Evolutionary conservation across 2,888 invertebrate genomes (phyloP), one percentile per base, ranked within the genome.

Genomic region (Himalopsyche anomala): DNA sequence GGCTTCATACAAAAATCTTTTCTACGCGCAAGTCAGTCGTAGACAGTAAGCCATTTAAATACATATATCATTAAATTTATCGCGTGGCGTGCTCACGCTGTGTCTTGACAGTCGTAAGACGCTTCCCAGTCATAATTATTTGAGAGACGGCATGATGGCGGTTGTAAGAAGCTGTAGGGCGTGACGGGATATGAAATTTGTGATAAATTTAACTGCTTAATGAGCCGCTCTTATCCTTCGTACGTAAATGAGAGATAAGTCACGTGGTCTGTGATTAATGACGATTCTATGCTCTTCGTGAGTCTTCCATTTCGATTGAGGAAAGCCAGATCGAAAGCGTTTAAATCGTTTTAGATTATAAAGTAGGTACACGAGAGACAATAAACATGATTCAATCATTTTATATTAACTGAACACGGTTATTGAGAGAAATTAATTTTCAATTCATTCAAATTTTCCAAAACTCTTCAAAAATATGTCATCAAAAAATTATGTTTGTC

Each of bases 181-280:
- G 88, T 87, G 88, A 81, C 87, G 84, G 86, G 86, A 88, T 88
- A 88, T 87, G 87, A 87, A 86, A 85, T 83, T 85, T 83, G 85
- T 84, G 88, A 88, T 87, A 88, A 88, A 88, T 87, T 86, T 86
- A 87, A 88, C 87, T 87, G 88, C 88, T 86, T 88, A 88, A 88
- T 88, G 88, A 88, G 88, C 88, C 86, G 74, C 87, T 80, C 87
- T 88, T 88, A 88, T 87, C 87, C 88, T 85, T 74, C 86, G 80
- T 83, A 84, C 86, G 88, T 85, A 55, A 80, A 11, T 9, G 51
- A 38, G 74, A 87, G 86, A 88, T 87, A 88, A 87, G 88, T 88
- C 87, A 87, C 86, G 86, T 80, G 86, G 85, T 85, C 86, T 36
- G 82, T 87, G 87, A 87, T 87, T 87, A 87, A 87, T 87, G 86